Evolutionary conservation across 2,113 vertebrate species (phyloP), one percentile per base, ranked within the genome.

Genomic region (Pithys albifrons): DNA sequence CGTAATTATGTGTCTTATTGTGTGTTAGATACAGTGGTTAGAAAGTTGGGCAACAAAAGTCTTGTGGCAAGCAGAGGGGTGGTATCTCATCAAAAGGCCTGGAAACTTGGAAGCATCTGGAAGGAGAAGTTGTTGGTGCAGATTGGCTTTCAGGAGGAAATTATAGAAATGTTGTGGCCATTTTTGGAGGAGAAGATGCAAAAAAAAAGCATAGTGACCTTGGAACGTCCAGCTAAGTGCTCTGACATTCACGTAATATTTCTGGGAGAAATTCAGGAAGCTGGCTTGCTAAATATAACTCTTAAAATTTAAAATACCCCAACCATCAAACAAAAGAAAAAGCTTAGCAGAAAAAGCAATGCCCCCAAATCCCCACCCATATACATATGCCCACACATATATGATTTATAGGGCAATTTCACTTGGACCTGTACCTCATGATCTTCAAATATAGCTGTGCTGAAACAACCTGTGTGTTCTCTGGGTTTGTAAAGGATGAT

Each of bases 351-450:
- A 48, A 71, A 78, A 85, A 61, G 2, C 39, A 93, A 7, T 8
- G 2, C 9, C 4, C 7, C 9, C 5, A 45, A 51, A 45, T 69
- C 8, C 14, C 51, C 11, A 27, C 5, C 29, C 0, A 6, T 7
- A 4, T 41, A 9, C 25, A 33, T 5, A 28, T 12, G 4, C 10
- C 19, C 8, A 41, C 12, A 46, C 4, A 6, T 24, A 2, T 10
- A 4, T 61, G 10, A 17, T 58, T 87, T 78, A 12, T 69, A 69
- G 41, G 27, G 25, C 39, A 52, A 27, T 74, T 84, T 70, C 24
- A 24, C 9, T 61, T 72, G 83, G 61, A 58, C 10, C 14, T 78
- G 29, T 89, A 6, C 31, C 3, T 78, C 18, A 10, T 22, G 57
- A 55, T 64, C 45, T 78, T 67, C 51, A 28, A 45, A 43, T 89